Percentiles rank a stretch among this genome's conserved stretches.
Evolutionary conservation across 2,113 vertebrate species (phyloP).

Genomic region (Ceyx cyanopectus): DNA sequence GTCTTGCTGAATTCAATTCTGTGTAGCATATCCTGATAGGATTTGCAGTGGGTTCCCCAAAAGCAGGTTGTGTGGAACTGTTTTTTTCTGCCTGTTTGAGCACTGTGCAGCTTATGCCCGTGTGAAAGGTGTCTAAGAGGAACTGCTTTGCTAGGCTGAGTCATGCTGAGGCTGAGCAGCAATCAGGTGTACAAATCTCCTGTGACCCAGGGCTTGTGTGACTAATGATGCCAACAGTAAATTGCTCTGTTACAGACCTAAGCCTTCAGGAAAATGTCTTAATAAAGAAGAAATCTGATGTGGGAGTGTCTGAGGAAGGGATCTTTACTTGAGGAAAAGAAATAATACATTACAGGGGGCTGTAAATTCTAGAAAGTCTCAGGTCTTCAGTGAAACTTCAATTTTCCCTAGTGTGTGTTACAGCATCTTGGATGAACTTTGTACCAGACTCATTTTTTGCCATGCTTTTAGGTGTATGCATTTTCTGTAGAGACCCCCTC

Average conservation of each 20-base stretch:
- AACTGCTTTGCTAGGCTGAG: neutral
- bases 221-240: neutral
- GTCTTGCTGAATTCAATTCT: neutral
- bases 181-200: neutral
- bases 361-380: neutral
- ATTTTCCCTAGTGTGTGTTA: neutral
- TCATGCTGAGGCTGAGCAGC: neutral
- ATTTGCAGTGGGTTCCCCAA: neutral
- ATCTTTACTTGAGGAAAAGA: neutral
- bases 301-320: neutral
- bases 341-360: neutral
- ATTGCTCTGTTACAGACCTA: neutral
- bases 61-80: neutral
- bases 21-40: neutral
- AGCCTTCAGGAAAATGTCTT: neutral
- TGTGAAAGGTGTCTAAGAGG: neutral
- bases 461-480: neutral
- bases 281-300: neutral
- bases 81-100: neutral
- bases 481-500: neutral
- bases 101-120: neutral
- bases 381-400: neutral
- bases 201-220: neutral
- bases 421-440: neutral
- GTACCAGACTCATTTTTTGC: neutral